Evolutionary conservation across 1,140 invertebrate species (phyloP).

Genomic region (Diuraphis noxia): DNA sequence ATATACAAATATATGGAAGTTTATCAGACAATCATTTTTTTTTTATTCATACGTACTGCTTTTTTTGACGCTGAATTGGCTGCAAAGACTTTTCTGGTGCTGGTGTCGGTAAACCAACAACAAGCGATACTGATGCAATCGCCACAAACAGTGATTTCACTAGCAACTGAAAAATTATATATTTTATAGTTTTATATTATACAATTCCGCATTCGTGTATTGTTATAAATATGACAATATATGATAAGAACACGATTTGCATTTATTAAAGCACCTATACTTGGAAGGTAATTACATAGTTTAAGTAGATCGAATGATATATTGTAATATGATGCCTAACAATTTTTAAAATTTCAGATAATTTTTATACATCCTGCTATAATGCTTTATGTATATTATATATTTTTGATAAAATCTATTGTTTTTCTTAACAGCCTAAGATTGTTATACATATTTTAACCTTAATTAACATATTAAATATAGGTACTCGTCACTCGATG

Average conservation of each 20-base stretch:
- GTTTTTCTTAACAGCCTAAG: neutral
- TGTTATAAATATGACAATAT: neutral
- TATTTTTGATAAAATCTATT: neutral
- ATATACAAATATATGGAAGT: neutral
- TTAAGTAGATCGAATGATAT: neutral
- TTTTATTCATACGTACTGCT: constrained; percentile 13
- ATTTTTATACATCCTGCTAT: neutral
- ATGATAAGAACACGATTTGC: neutral
- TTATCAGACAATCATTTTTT: neutral
- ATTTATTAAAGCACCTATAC: neutral
- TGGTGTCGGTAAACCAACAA: constrained; percentile 5
- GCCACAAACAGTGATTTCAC: constrained; percentile 15
- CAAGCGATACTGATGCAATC: constrained; percentile 25
- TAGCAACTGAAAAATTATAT: constrained; percentile 2
- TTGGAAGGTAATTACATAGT: neutral
- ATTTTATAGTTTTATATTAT: neutral
- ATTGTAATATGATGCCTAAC: neutral
- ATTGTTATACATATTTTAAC: neutral
- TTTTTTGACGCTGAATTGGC: constrained; percentile 30
- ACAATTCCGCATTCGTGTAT: neutral
- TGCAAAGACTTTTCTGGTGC: constrained; percentile 13
- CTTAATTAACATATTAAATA: neutral
- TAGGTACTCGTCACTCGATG: neutral
- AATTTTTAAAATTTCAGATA: neutral
- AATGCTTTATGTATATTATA: neutral